Conservation (phyloP, 2,797 vertebrate genomes). For the Argya squamiceps region DNA sequence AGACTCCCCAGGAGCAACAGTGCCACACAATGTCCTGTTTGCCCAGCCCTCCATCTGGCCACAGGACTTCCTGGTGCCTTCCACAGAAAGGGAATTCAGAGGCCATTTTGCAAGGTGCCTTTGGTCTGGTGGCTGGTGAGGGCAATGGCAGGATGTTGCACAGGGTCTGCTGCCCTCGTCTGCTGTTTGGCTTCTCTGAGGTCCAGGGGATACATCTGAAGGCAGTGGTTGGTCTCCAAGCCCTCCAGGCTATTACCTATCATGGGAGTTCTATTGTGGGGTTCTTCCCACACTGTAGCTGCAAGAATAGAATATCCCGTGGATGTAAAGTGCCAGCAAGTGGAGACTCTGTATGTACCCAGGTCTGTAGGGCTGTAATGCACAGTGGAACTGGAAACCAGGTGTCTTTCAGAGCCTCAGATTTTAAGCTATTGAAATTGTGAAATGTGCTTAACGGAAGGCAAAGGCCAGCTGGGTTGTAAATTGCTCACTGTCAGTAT, state of each 20-base stretch:
- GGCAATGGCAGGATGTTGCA: neutral
- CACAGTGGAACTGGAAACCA: neutral
- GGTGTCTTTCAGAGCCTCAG: neutral
- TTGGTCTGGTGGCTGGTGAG: neutral
- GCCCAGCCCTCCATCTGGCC: neutral
- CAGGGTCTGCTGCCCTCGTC: fast-evolving
- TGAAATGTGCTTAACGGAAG: neutral
- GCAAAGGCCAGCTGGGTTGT: neutral
- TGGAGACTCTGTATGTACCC: neutral
- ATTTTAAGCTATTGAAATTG: neutral
- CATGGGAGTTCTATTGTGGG: neutral
- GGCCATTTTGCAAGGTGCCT: neutral
- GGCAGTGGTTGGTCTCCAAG: neutral
- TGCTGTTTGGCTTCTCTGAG: neutral
- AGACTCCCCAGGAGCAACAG: neutral
- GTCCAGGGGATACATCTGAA: neutral
- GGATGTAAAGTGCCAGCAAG: neutral
- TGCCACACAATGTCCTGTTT: fast-evolving
- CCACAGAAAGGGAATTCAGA: neutral
- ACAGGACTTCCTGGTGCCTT: fast-evolving
- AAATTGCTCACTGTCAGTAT: neutral
- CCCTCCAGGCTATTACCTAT: neutral
- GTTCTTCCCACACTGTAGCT: neutral
- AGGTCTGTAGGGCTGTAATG: neutral
- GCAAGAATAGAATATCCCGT: neutral